Base-by-base conservation (phyloP, 2,113 vertebrate species). In the Chitala chitala region DNA sequence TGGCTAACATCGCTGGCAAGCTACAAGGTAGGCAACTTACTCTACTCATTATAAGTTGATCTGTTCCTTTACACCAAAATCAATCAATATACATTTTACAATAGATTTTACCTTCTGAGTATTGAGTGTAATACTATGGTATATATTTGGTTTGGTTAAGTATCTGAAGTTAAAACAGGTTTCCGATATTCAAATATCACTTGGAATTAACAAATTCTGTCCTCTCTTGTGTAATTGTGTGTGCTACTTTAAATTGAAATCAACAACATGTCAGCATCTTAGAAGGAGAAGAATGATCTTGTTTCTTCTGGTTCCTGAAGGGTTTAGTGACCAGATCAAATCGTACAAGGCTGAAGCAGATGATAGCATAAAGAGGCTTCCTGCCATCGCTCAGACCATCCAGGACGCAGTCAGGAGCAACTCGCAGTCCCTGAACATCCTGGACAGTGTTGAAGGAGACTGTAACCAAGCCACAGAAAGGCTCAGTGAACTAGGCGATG, bases 251-350 rank as follows among this genome's bases (percentile, higher is more conserved):
- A 20, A 20, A 42, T n/a, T 31, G 61, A n/a, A 22, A 44, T 44
- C n/a, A 20, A 65, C 20, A 20, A 40, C 5, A 22, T 44, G 10
- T 22, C 24, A 46, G 13, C 24, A 55, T 44, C 31, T 54, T 36
- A 44, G 7, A 51, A 53, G 22, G 29, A 46, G 31, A 55, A 26
- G 17, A 72, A 55, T 5, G 15, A 38, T 54, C 26, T 22, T 63
- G 40, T 73, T 33, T 71, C 71, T 51, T 5, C 20, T 65, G 20
- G 58, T 22, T 44, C 5, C 73, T 65, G 65, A 79, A 99, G 97
- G 90, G 40, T 98, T 96, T 55, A 92, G 94, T 79, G 77, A 91
- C 69, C 91, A 94, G 82, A 90, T 96, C 0, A 84, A 63, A 5
- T 73, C 64, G 29, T 89, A 82, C 75, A 92, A 85, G 80, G 80